Conservation (phyloP, 1,140 invertebrate genomes). For the Drosophila yakuba region DNA sequence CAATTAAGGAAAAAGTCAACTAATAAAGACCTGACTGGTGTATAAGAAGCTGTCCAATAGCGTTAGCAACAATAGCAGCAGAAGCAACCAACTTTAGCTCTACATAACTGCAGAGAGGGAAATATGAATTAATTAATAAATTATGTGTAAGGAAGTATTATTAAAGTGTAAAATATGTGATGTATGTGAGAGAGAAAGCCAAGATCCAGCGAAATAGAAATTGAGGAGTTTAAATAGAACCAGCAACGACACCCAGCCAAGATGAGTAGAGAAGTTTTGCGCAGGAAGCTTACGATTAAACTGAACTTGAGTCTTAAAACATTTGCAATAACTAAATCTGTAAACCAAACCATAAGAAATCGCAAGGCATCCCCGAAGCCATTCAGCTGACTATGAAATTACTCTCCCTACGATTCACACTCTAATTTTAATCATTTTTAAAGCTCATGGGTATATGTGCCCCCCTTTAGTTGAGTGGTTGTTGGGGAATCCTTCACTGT, state of each 20-base stretch:
- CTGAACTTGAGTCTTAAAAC: slow-evolving; percentile 24
- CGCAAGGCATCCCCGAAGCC: slow-evolving; percentile 1
- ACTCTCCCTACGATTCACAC: slow-evolving; percentile 24
- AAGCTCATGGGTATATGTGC: neutral
- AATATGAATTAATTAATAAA: slow-evolving; percentile 73
- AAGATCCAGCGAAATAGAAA: slow-evolving; percentile 21
- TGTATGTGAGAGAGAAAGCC: slow-evolving; percentile 47
- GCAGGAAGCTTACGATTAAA: slow-evolving; percentile 12
- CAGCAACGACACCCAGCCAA: slow-evolving; percentile 24
- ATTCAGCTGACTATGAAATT: slow-evolving; percentile 42
- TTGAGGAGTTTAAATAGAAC: slow-evolving; percentile 22
- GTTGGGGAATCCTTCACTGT: neutral
- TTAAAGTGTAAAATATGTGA: slow-evolving; percentile 82
- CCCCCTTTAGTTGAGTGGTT: slow-evolving; percentile 20
- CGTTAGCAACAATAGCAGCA: slow-evolving; percentile 19
- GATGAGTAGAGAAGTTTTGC: slow-evolving; percentile 6
- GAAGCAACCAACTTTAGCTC: slow-evolving; percentile 43
- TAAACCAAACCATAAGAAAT: slow-evolving; percentile 18
- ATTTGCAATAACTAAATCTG: slow-evolving; percentile 47
- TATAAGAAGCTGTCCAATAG: slow-evolving; percentile 20
- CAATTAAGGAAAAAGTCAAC: slow-evolving; percentile 29
- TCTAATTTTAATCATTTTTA: slow-evolving; percentile 21
- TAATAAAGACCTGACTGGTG: slow-evolving; percentile 29
- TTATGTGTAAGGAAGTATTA: slow-evolving; percentile 81
- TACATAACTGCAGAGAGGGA: slow-evolving; percentile 40